Base-by-base conservation (phyloP, 2,797 vertebrate genomes). In the Erpetoichthys calabaricus region DNA sequence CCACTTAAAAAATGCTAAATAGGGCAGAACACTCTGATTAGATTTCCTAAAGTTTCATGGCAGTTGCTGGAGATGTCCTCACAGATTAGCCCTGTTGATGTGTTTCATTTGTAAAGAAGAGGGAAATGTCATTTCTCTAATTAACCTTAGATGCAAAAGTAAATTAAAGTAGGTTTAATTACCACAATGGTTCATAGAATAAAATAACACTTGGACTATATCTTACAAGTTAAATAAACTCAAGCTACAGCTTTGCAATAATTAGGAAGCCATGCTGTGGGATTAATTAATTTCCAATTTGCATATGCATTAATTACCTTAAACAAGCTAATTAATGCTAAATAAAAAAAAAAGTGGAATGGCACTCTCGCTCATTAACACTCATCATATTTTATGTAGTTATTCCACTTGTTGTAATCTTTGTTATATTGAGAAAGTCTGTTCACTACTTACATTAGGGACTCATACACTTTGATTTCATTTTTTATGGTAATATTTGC, bases 1-100 rank as follows among this genome's bases (percentile, higher is more conserved):
- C 66, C 71, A 74, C 80, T 84, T 79, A 78, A 69, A 25, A 80
- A 81, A 83, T 83, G 79, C 78, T 82, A 81, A 83, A 81, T 66
- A 76, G 71, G 60, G 68, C 63, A 56, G 70, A 67, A 49, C 74
- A 75, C 75, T 82, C 78, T 86, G 78, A 84, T 86, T 84, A 86
- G 84, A 57, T 62, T 61, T 55, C 58, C 59, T 60, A 63, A 45
- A 68, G 74, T 72, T 83, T 79, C 79, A 81, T 82, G 78, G 79
- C 79, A 80, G 79, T 79, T 80, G 79, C 70, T 72, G 64, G 7
- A 7, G 60, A 70, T 70, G 76, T 80, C 72, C 77, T 84, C 77
- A 62, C 70, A 70, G 71, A 72, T 70, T 70, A 67, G 65, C 69
- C 68, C 67, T 74, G 72, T 73, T 71, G 76, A 76, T 62, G 62